Conservation (phyloP, 2,113 vertebrate genomes). For the Cyanocitta stelleri region DNA sequence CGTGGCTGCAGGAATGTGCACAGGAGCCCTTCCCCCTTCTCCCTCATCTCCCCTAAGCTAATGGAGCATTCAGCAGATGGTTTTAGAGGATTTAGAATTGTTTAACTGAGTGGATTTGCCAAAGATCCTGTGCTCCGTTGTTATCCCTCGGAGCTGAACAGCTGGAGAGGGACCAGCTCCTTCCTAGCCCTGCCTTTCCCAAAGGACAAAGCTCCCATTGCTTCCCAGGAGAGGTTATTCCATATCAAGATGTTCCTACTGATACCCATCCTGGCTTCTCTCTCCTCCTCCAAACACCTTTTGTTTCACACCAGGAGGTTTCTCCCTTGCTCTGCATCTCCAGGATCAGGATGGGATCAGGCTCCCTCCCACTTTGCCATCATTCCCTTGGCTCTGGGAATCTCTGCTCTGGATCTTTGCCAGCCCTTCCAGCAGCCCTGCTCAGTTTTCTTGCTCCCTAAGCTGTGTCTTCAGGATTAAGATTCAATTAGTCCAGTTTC, state of each 20-base stretch:
- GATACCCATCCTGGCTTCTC: background rate
- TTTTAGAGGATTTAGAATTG: background rate
- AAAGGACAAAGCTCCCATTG: background rate
- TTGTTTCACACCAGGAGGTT: background rate
- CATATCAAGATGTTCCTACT: background rate
- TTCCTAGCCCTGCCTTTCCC: background rate
- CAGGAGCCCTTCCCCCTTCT: background rate
- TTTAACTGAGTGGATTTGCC: background rate
- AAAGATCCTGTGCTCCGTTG: background rate
- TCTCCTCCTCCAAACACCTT: background rate
- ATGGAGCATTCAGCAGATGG: background rate
- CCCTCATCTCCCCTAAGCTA: background rate
- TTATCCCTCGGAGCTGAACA: background rate
- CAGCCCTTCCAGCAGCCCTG: background rate
- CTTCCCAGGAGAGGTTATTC: background rate
- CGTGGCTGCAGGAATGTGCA: background rate
- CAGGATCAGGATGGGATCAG: background rate
- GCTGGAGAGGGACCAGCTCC: background rate
- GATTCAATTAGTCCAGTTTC: background rate
- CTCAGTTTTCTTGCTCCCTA: background rate
- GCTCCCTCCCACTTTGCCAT: background rate
- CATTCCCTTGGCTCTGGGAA: background rate
- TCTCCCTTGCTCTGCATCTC: background rate
- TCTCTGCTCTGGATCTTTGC: background rate
- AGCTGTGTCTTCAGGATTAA: background rate